Evolutionary conservation across 2,888 invertebrate species (phyloP).

Genomic region (Choreutis nemorana): DNA sequence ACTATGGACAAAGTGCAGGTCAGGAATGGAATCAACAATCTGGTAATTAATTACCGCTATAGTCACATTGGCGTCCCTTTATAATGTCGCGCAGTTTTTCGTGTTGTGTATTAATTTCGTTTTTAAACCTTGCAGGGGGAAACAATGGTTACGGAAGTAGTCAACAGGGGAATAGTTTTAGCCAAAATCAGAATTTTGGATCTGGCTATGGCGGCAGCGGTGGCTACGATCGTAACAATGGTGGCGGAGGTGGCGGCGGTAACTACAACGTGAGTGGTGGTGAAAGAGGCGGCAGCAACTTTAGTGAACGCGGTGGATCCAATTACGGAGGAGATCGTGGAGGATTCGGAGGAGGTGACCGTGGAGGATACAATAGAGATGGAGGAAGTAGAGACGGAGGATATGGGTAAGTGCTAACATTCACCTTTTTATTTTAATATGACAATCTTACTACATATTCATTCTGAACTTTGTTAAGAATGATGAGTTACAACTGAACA

Average conservation of each 20-base stretch:
- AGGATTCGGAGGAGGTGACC: slow-evolving; percentile 45
- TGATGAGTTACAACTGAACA: too few species aligned
- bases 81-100: too few species aligned
- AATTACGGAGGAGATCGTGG: slow-evolving; percentile 38
- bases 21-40: slow-evolving; percentile 48
- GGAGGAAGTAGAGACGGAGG: slow-evolving; percentile 66
- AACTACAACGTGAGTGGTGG: slow-evolving; percentile 34
- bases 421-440: slow-evolving; percentile 3
- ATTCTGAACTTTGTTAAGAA: too few species aligned
- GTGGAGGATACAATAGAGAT: slow-evolving; percentile 63
- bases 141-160: slow-evolving; percentile 29
- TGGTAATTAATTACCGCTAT: slow-evolving; percentile 35
- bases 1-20: slow-evolving; percentile 17
- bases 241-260: slow-evolving; percentile 26
- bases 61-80: slow-evolving; percentile 13
- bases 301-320: slow-evolving; percentile 44
- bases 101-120: not conserved
- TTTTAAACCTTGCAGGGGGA: slow-evolving; percentile 18
- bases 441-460: not conserved
- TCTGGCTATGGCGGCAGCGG: slow-evolving; percentile 34
- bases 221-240: slow-evolving; percentile 25
- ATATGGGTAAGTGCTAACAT: slow-evolving; percentile 71
- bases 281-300: slow-evolving; percentile 39
- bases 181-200: slow-evolving; percentile 36
- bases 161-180: slow-evolving; percentile 35